A percentile compares a stretch with the other conserved stretches of the same genome.
phyloP scores from a whole-genome alignment of 2,888 invertebrate genomes.

The Empis stercorea region DNA sequence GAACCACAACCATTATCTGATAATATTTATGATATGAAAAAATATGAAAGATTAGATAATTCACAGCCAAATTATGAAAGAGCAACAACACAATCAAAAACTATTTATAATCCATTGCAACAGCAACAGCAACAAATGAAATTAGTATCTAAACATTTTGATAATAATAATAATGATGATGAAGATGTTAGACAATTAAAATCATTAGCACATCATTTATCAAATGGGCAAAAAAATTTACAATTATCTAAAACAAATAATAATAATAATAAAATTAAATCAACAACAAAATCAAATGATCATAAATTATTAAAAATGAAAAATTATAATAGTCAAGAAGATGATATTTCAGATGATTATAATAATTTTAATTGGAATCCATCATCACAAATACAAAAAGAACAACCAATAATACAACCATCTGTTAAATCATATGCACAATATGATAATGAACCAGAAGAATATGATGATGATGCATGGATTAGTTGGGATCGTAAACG shows the following conservation, averaged over 20 bases:
- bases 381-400: constrained; percentile 1
- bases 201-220: constrained; percentile 43
- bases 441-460: constrained; percentile 18
- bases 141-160: constrained; percentile 11
- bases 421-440: constrained; percentile 7
- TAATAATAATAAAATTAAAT: not conserved
- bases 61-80: constrained; percentile 2
- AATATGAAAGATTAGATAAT: constrained; percentile 11
- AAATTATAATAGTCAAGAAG: not conserved
- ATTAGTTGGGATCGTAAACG: constrained; percentile 39
- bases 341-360: not conserved
- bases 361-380: constrained; percentile 6
- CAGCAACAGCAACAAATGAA: not conserved
- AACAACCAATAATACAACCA: not conserved
- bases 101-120: not conserved
- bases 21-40: constrained; percentile 11
- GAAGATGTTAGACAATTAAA: constrained; percentile 53
- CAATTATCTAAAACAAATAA: too few species aligned
- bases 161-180: constrained; percentile 47
- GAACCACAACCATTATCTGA: constrained; percentile 13
- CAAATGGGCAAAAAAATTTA: constrained; percentile 19
- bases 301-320: not conserved
- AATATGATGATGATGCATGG: constrained; percentile 36
- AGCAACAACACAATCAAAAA: constrained; percentile 3
- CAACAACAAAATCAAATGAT: not conserved